phyloP scores from a whole-genome alignment of 2,888 invertebrate genomes.

The Metallyticus violacea region DNA sequence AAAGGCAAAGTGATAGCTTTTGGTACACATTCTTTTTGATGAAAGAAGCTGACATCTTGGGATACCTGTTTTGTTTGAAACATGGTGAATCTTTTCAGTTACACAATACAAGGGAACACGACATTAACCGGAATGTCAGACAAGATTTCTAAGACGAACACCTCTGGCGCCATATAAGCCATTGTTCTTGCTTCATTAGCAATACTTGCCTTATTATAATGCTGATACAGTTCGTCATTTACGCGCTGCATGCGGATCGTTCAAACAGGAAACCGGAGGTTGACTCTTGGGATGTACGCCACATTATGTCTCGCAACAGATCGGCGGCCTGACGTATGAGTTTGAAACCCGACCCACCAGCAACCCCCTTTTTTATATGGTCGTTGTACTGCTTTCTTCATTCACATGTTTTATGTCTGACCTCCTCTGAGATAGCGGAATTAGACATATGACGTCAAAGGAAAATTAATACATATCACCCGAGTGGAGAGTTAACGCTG shows the following conservation, averaged over 20 bases:
- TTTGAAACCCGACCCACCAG: neutral
- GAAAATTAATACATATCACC: neutral
- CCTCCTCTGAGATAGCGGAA: neutral
- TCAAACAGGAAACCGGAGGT: neutral
- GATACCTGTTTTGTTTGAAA: too few species aligned
- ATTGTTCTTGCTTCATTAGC: neutral
- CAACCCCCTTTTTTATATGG: too few species aligned
- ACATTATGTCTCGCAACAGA: neutral
- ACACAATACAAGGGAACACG: too few species aligned
- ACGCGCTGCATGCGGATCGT: neutral
- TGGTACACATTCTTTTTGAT: too few species aligned
- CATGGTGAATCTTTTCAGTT: too few species aligned
- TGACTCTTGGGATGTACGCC: neutral
- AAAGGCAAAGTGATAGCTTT: too few species aligned
- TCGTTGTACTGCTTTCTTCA: neutral
- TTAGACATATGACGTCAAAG: neutral
- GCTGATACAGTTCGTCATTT: neutral
- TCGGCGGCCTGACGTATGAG: neutral
- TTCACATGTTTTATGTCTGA: neutral
- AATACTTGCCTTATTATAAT: neutral
- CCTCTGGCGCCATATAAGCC: neutral
- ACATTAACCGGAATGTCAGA: neutral
- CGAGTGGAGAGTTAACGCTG: neutral
- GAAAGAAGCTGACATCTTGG: too few species aligned
- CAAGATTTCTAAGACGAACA: neutral